A percentile compares a stretch with the other conserved stretches of the same genome.
Evolutionary conservation across 2,797 vertebrate species (phyloP).

Genomic region (Fringilla coelebs): DNA sequence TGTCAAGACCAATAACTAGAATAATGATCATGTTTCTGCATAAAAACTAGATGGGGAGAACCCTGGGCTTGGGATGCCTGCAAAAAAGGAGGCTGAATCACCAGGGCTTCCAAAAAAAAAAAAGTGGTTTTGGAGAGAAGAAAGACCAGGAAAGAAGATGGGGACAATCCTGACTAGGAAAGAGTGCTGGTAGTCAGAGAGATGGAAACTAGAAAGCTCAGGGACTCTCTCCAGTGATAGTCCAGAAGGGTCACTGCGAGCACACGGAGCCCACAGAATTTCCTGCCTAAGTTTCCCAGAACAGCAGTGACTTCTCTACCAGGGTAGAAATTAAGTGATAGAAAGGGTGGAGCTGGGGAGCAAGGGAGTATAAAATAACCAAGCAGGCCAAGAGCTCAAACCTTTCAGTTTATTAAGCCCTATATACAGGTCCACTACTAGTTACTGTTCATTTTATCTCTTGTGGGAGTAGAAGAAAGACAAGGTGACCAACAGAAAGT

Average conservation of each 20-base stretch:
- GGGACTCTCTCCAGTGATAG: neutral
- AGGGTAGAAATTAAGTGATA: neutral
- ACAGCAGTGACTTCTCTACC: neutral
- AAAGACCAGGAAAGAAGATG: neutral
- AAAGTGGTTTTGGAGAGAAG: neutral
- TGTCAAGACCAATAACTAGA: neutral
- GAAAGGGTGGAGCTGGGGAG: rapidly evolving
- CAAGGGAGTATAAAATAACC: neutral
- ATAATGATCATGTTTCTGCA: neutral
- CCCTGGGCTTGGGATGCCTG: rapidly evolving
- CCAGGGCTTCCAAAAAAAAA: neutral
- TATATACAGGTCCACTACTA: neutral
- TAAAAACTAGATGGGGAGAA: neutral
- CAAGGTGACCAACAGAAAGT: neutral
- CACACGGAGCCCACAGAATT: neutral
- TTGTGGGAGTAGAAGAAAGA: neutral
- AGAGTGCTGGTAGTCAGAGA: neutral
- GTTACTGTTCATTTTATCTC: neutral
- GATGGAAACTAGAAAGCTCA: neutral
- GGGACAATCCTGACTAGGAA: neutral
- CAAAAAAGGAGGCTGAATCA: neutral
- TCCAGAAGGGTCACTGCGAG: neutral
- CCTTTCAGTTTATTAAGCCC: neutral
- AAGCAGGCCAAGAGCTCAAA: neutral
- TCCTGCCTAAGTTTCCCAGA: neutral